These are phyloP conservation scores for Zeuzera pyrina DNA, from an alignment of 2,888 invertebrate species.

Conservation along the genomic window DNA sequence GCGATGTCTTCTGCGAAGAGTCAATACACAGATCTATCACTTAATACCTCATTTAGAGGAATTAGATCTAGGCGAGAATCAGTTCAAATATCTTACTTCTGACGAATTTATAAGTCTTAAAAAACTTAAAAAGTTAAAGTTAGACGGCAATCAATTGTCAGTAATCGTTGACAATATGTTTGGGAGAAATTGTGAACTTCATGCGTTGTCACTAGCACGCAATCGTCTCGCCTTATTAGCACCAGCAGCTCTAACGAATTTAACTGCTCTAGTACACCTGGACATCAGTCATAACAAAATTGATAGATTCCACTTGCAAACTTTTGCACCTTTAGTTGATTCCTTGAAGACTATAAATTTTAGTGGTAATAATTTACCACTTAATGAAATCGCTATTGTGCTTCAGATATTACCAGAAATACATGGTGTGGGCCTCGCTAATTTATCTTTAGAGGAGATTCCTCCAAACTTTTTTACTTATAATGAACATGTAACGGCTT, in stretches of 20 bases:
- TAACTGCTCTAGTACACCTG: constrained; percentile 77
- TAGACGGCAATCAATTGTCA: constrained; percentile 85
- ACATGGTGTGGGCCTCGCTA: constrained; percentile 71
- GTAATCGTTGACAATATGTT: constrained; percentile 83
- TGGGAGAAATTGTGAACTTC: constrained; percentile 68
- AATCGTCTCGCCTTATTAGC: constrained; percentile 84
- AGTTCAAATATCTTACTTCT: constrained; percentile 80
- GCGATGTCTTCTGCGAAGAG: constrained; percentile 78
- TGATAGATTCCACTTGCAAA: constrained; percentile 75
- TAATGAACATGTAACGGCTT: constrained; percentile 72
- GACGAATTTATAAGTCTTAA: constrained; percentile 82
- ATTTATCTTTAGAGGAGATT: constrained; percentile 70
- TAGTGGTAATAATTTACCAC: constrained; percentile 77
- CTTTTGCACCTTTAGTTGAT: constrained; percentile 74
- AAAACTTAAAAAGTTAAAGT: constrained; percentile 74
- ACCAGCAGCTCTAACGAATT: constrained; percentile 80
- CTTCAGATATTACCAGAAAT: constrained; percentile 74
- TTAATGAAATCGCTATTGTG: constrained; percentile 70
- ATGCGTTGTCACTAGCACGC: constrained; percentile 74
- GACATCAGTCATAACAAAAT: constrained; percentile 86
- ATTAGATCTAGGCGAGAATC: constrained; percentile 84
- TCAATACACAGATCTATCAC: constrained; percentile 86
- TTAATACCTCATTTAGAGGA: constrained; percentile 80
- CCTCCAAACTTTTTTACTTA: constrained; percentile 73
- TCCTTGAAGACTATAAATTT: constrained; percentile 77